phyloP scores from a whole-genome alignment of 2,113 vertebrate genomes.

The Psettodes erumei region DNA sequence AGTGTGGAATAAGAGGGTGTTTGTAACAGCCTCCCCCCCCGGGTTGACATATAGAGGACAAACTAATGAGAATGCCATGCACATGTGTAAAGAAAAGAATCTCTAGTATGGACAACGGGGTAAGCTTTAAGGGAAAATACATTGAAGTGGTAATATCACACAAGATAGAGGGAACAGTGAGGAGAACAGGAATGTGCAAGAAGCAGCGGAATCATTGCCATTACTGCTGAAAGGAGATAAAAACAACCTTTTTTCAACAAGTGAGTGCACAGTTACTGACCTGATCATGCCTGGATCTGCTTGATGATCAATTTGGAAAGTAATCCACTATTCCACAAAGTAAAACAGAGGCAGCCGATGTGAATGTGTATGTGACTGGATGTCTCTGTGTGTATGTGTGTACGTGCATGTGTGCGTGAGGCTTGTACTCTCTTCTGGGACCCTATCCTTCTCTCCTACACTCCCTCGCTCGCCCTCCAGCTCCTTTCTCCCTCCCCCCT shows the following conservation, averaged over 20 bases:
- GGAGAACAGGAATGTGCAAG: constrained; percentile 50
- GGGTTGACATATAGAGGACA: constrained; percentile 5
- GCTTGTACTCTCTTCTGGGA: constrained; percentile 59
- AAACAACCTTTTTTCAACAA: constrained; percentile 20
- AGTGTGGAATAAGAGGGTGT: not conserved
- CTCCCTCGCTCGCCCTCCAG: constrained; percentile 62
- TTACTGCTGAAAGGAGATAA: constrained; percentile 8
- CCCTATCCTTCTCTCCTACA: constrained; percentile 65
- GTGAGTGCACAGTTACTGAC: constrained; percentile 59
- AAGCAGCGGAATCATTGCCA: constrained; percentile 32
- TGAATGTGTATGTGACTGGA: constrained; percentile 13
- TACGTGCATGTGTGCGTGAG: constrained; percentile 12
- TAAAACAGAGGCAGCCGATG: constrained; percentile 36
- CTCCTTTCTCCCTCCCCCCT: constrained; percentile 56
- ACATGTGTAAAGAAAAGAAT: not conserved
- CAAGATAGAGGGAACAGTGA: not conserved
- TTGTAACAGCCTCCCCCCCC: not conserved
- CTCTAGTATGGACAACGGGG: not conserved
- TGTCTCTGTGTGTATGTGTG: constrained; percentile 22
- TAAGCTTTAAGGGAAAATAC: not conserved
- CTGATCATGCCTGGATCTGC: constrained; percentile 62
- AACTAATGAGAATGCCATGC: not conserved
- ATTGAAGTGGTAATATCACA: constrained; percentile 7
- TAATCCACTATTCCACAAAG: constrained; percentile 66
- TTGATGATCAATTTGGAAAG: constrained; percentile 31